Base-by-base conservation (phyloP, 2,113 vertebrate genomes). In the Pantherophis guttatus region DNA sequence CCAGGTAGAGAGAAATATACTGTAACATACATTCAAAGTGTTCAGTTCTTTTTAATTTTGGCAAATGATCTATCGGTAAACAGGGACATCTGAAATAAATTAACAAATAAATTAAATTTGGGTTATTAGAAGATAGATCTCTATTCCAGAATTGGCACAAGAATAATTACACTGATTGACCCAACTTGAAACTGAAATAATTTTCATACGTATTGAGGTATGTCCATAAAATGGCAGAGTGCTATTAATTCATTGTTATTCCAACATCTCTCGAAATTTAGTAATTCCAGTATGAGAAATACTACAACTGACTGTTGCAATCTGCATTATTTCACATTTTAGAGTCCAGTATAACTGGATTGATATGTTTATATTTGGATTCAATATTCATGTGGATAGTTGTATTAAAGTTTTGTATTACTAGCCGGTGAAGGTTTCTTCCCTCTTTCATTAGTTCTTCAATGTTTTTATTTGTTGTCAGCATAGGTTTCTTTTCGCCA, bases 361-460 rank as follows among this genome's bases (percentile, higher is more conserved):
- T 97, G 2, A 96, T 26, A 9, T 98, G 97, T 75, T 97, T 98
- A 48, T 96, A 96, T 95, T 97, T 96, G 19, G 97, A 89, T 81
- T 93, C 29, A 90, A 97, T 58, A 89, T 97, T 98, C 89, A 98
- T 95, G 11, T 96, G 86, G 33, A 98, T 0, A n/a, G 59, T 89
- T 92, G 96, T 58, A 88, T 97, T 62, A 2, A 0, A 11, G 1
- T 5, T 44, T 90, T 94, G 39, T 5, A 95, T 33, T 65, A 98
- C 95, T 59, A 98, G 8, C 86, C 98, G 96, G 92, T 98, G 97
- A 94, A 98, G 94, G 15, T 65, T 52, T 23, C 90, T 94, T 86
- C 94, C 94, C 85, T 96, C 97, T 86, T 95, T 97, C 96, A 97
- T 91, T 24, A 98, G 62, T 59, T 98, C 97, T 95, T 98, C 97